Evolutionary conservation across 1,140 invertebrate species (phyloP).

Genomic region (Drosophila ironensis): DNA sequence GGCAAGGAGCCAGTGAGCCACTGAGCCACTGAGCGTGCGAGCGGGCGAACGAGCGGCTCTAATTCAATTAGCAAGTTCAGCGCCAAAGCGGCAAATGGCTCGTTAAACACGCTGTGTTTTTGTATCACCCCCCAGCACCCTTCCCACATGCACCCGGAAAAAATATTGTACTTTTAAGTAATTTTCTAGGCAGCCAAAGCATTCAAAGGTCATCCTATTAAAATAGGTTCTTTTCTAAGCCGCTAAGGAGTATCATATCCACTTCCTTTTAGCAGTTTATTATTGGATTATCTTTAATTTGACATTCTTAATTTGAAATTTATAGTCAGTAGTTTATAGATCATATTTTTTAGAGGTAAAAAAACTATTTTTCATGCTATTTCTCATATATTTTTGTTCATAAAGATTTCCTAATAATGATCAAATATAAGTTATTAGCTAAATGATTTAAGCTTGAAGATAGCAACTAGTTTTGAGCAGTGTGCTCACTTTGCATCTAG

Average conservation of each 20-base stretch:
- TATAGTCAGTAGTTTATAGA: too few relatives aligned
- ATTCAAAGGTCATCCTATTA: too few relatives aligned
- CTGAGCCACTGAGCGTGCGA: conserved; percentile 46
- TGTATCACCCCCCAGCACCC: background rate
- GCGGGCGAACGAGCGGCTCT: conserved; percentile 53
- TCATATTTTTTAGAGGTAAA: too few relatives aligned
- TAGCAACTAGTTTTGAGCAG: conserved; percentile 65
- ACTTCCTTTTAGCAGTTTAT: too few relatives aligned
- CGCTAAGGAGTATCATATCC: too few relatives aligned
- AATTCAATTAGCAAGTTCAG: conserved; percentile 79
- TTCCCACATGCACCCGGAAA: background rate
- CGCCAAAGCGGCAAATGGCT: conserved; percentile 78
- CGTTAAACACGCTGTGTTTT: conserved; percentile 77
- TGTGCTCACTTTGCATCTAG: conserved; percentile 25
- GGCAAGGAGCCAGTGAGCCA: conserved; percentile 24
- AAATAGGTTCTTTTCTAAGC: too few relatives aligned
- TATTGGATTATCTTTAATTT: too few relatives aligned
- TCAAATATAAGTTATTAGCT: background rate
- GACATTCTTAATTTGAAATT: too few relatives aligned
- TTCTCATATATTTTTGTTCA: too few relatives aligned
- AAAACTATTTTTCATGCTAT: too few relatives aligned
- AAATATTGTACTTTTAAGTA: background rate
- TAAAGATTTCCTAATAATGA: background rate
- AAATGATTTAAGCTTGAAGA: background rate
- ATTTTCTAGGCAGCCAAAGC: too few relatives aligned